Evolutionary conservation across 2,113 vertebrate species (phyloP).

Genomic region (Apaloderma vittatum): DNA sequence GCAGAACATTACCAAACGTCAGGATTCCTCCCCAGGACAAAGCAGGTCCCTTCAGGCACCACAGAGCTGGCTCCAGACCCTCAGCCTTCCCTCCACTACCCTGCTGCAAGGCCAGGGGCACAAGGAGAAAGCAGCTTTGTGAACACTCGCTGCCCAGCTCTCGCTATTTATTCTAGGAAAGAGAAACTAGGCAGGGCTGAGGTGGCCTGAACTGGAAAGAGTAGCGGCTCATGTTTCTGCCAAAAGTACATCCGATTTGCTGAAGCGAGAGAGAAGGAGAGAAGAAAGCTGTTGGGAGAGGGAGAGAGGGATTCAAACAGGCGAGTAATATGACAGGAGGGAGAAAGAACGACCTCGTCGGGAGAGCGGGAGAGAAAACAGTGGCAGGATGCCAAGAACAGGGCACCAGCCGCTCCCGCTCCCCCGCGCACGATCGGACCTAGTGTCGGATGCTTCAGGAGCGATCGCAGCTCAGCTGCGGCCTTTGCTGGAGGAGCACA

Average conservation of each 20-base stretch:
- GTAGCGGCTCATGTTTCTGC: background rate
- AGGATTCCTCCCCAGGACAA: background rate
- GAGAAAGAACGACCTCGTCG: background rate
- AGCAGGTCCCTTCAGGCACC: background rate
- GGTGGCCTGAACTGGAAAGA: background rate
- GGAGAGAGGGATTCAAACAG: background rate
- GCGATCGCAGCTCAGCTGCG: background rate
- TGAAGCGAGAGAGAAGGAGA: background rate
- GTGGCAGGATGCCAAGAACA: background rate
- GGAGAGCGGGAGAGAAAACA: background rate
- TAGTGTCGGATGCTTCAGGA: background rate
- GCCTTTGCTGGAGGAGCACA: rapidly evolving
- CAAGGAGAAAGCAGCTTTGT: background rate
- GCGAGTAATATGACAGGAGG: background rate
- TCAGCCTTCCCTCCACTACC: background rate
- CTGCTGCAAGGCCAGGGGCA: background rate
- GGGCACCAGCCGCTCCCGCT: background rate
- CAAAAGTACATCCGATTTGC: background rate
- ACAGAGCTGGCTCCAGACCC: background rate
- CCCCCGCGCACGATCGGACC: background rate
- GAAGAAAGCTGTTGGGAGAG: background rate
- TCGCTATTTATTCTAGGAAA: background rate
- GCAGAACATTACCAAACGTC: rapidly evolving
- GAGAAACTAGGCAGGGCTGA: background rate
- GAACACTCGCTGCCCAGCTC: background rate